Conservation (phyloP, 2,113 vertebrate species). For the Edolisoma coerulescens region DNA sequence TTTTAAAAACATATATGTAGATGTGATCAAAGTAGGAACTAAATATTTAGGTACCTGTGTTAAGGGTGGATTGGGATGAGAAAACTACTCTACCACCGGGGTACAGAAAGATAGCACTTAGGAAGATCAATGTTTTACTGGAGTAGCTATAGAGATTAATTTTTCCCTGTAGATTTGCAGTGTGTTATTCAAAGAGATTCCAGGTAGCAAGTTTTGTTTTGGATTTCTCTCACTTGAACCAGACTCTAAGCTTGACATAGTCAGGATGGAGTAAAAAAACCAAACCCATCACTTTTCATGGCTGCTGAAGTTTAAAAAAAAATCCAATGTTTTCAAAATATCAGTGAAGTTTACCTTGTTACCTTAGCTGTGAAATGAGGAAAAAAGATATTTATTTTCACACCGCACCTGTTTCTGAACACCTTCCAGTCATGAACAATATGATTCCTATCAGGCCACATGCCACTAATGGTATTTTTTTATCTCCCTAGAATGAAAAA, state of each 20-base stretch:
- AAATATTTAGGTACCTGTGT: not conserved
- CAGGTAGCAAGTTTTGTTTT: not conserved
- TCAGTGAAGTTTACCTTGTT: not conserved
- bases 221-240: not conserved
- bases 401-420: not conserved
- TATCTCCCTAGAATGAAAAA: not conserved
- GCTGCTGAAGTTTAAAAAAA: not conserved
- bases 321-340: not conserved
- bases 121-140: not conserved
- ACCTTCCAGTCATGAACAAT: not conserved
- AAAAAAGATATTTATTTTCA: not conserved
- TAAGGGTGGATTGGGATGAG: not conserved
- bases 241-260: not conserved
- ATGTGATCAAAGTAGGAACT: not conserved
- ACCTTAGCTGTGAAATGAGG: not conserved
- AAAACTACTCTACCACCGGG: not conserved
- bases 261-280: rapidly evolving
- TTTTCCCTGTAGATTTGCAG: not conserved
- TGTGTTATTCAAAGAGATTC: not conserved
- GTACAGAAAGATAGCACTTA: not conserved
- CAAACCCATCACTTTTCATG: not conserved
- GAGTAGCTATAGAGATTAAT: not conserved
- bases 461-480: not conserved
- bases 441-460: not conserved
- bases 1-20: not conserved